Evolutionary conservation across 2,797 vertebrate species (phyloP), one percentile per base, ranked within the genome.

Genomic region (Cetoscarus ocellatus): DNA sequence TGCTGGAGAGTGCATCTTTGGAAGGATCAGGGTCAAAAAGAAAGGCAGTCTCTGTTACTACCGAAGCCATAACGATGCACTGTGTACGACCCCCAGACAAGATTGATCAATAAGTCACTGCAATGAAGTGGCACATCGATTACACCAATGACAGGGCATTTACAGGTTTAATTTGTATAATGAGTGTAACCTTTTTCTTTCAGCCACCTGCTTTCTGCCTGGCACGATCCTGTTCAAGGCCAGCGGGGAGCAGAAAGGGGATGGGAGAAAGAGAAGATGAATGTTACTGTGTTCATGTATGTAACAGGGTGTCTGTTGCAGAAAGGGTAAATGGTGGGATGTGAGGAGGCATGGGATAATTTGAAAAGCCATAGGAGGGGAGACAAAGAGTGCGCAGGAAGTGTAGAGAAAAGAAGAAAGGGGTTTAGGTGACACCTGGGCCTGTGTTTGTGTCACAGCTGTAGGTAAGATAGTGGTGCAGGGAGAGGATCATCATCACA

Each of bases 111-210:
- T 95, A 94, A 91, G 89, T 92, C 91, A 93, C 88, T 78, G 88
- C 91, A 90, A 92, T 94, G 92, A 94, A 94, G 93, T 94, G 91
- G 89, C 90, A 86, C 91, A 94, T 94, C 82, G 91, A 95, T 95
- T 94, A 90, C 66, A 80, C 84, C 89, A 88, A 93, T 90, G 92
- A 92, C 92, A 88, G 91, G 84, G 86, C 92, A 93, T 93, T 94
- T 92, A 93, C 88, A 92, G 90, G 90, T 94, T 95, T 95, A 93
- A 95, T 95, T 91, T 93, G 88, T 92, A 90, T 94, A 94, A 95
- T 93, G 91, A 93, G 87, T 61, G 65, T 91, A 92, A 93, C 91
- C 93, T 93, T 94, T 93, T 89, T 86, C 83, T 88, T 84, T 89
- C 74, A 85, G 79, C 79, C 88, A 82, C 80, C 81, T 82, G 84